These are phyloP conservation scores for Cyanoramphus novaezelandiae DNA, from an alignment of 2,113 vertebrate species.

Conservation along the genomic window DNA sequence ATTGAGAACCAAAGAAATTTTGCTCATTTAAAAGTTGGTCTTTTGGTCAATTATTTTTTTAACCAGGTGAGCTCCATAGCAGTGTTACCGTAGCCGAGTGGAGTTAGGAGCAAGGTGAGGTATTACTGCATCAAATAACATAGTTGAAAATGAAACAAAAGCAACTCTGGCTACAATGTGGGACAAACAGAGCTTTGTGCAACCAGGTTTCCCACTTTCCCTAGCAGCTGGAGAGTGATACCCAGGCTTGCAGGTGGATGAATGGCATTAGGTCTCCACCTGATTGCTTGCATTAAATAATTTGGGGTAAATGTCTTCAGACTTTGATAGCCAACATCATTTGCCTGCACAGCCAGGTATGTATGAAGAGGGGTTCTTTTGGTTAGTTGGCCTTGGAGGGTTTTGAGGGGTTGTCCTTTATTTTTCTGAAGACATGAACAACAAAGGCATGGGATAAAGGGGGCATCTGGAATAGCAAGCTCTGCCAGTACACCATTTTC, in stretches of 20 bases:
- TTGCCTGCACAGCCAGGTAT: neutral
- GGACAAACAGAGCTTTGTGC: neutral
- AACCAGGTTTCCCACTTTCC: neutral
- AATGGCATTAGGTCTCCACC: neutral
- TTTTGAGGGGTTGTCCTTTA: neutral
- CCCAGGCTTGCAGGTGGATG: neutral
- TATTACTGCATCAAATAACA: neutral
- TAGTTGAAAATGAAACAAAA: neutral
- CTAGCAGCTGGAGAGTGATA: neutral
- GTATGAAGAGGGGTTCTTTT: accelerated
- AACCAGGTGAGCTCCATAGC: neutral
- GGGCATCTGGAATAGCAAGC: neutral
- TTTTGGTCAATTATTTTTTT: neutral
- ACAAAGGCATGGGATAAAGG: neutral
- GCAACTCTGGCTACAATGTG: neutral
- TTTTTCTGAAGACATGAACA: neutral
- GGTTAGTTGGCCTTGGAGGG: accelerated
- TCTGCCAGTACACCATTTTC: neutral
- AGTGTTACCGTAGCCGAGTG: neutral
- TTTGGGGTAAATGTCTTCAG: neutral
- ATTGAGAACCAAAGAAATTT: neutral
- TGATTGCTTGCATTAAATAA: neutral
- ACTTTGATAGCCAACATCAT: neutral
- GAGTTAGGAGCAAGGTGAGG: neutral
- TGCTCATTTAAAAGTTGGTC: neutral